Conservation (phyloP, 2,888 invertebrate genomes). For the Odontothrips loti region DNA sequence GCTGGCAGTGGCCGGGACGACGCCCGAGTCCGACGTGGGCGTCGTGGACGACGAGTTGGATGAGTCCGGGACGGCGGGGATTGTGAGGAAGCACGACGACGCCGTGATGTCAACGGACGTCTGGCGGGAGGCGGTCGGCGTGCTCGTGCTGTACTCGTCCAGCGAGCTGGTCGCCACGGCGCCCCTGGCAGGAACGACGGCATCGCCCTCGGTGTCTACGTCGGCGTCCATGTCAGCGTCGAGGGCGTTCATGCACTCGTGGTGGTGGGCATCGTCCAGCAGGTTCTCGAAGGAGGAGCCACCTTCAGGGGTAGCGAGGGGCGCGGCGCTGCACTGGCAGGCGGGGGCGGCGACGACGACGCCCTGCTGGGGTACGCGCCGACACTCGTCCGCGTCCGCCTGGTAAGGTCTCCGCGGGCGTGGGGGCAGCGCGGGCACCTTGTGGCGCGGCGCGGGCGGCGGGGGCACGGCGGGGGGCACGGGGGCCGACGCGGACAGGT, state of each 20-base stretch:
- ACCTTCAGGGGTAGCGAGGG: conserved; percentile 59
- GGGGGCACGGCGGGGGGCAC: conserved; percentile 53
- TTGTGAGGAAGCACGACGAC: neutral
- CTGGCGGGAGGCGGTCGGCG: neutral
- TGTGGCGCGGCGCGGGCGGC: conserved; percentile 29
- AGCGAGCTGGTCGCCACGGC: conserved; percentile 20
- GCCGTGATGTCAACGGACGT: conserved; percentile 23
- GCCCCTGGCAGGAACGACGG: neutral
- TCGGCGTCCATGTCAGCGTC: conserved; percentile 20
- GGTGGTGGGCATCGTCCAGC: conserved; percentile 35
- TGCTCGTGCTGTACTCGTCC: conserved; percentile 9
- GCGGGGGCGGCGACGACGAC: neutral
- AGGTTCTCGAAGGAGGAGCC: conserved; percentile 55
- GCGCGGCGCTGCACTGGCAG: conserved; percentile 45
- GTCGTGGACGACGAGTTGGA: conserved; percentile 27
- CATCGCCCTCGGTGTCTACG: conserved; percentile 7
- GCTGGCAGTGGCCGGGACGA: conserved; percentile 31
- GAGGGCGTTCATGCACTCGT: neutral
- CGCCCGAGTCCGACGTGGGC: conserved; percentile 35
- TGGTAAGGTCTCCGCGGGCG: conserved; percentile 46
- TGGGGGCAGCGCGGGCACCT: conserved; percentile 41
- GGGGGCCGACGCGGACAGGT: conserved; percentile 43
- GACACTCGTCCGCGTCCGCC: conserved; percentile 58
- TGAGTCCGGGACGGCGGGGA: neutral
- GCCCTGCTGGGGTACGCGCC: neutral